phyloP scores from a whole-genome alignment of 1,140 invertebrate species.

The Proales similis region DNA sequence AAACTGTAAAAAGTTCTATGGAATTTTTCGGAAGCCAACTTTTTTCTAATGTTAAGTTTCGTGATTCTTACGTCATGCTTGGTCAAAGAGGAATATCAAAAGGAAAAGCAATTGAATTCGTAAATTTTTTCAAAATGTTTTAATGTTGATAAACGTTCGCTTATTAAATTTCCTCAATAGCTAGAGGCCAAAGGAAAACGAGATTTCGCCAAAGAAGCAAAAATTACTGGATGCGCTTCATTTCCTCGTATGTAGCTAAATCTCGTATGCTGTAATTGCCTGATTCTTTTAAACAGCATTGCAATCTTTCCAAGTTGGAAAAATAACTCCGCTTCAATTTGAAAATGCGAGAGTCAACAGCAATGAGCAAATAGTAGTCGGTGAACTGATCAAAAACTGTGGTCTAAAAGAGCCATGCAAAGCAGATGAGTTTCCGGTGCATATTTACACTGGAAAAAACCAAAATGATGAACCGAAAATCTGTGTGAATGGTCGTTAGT shows the following conservation, averaged over 20 bases:
- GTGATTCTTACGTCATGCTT: conserved; percentile 57
- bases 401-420: conserved; percentile 51
- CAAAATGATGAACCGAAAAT: conserved; percentile 53
- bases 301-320: conserved; percentile 21
- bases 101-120: conserved; percentile 57
- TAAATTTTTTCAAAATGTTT: conserved; percentile 41
- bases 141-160: not conserved
- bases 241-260: conserved; percentile 8
- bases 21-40: conserved; percentile 51
- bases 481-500: conserved; percentile 57
- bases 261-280: not conserved
- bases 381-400: conserved; percentile 51
- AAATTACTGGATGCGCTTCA: conserved; percentile 20
- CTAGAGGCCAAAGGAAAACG: conserved; percentile 25
- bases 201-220: conserved; percentile 20
- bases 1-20: conserved; percentile 42
- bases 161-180: not conserved
- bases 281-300: not conserved
- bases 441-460: conserved; percentile 54
- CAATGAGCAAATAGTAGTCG: conserved; percentile 42
- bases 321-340: conserved; percentile 23
- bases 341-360: conserved; percentile 40
- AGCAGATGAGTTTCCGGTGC: conserved; percentile 50
- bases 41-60: conserved; percentile 55
- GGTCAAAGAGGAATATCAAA: conserved; percentile 56